Base-by-base conservation (phyloP, 2,888 invertebrate genomes). In the Morpho deidamia region DNA sequence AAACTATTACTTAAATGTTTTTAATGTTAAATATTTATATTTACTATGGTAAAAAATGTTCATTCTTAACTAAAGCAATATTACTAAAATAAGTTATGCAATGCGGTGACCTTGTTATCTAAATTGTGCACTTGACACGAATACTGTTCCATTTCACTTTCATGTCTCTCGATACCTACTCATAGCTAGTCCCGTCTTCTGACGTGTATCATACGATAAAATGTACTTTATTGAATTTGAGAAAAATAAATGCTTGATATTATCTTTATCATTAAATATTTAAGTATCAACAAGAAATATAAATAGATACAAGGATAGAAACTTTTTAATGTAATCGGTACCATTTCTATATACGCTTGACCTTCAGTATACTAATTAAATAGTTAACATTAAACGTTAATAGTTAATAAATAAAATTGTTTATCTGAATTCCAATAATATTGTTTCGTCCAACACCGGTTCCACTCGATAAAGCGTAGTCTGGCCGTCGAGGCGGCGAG, bases 41-140 rank as follows among this genome's bases (percentile, higher is more conserved):
- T 39, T 35, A 42, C 33, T 57, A 12, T 8, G 38, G 33, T 10
- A 43, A 33, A 12, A 44, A 43, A 44, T 42, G 33, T 11, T 43
- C 37, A 54, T 44, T 59, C 55, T 56, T 51, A 64, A 61, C 60
- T 59, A 47, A 23, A 60, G 60, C 59, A 61, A 67, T 65, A 65
- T 67, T 56, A 73, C 74, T 72, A 74, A 74, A 73, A 78, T 71
- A 70, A 74, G 73, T 88, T 85, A 83, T 84, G 84, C 82, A 86
- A 83, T 75, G 70, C 71, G 71, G 54, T 85, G 84, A 83, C 88
- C 88, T 87, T 86, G 84, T 84, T 83, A 88, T 85, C 87, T 86
- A 86, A 85, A 87, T 86, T 80, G 85, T 87, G 85, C 85, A 88
- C 88, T 88, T 88, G 88, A 88, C 88, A 86, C 83, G 79, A 84